Base-by-base conservation (phyloP, 2,113 vertebrate species). In the Coryphaenoides rupestris region DNA sequence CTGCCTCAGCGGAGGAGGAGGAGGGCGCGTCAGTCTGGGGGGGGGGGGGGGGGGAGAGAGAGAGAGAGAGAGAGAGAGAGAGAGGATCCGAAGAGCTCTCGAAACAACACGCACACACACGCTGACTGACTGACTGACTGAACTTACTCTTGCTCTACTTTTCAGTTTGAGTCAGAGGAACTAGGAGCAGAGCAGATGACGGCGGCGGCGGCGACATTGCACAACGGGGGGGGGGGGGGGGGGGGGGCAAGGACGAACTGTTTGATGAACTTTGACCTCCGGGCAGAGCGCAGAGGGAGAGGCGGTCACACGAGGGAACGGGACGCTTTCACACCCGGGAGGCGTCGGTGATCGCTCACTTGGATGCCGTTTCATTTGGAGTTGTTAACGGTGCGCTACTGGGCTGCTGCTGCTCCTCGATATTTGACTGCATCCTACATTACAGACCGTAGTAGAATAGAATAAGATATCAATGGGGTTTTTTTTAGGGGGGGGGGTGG, bases 231-330 rank as follows among this genome's bases (percentile, higher is more conserved):
- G n/a, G n/a, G n/a, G n/a, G n/a, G n/a, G n/a, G n/a, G n/a, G n/a
- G n/a, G n/a, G n/a, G n/a, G n/a, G 33, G 9, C 33, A 40, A 40
- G 33, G 55, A 72, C 33, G 63, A 84, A 68, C 59, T 81, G 59
- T 70, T 70, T 78, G 77, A 81, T 77, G 73, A 86, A 84, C 81
- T 89, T 86, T 82, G 75, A 75, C 84, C 75, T 22, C 73, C 66
- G 49, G 23, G 66, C 65, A 69, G n/a, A 66, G 49, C 21, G 53
- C 63, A 60, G 53, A 76, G 65, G 61, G 22, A 75, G 65, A 66
- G 22, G 54, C 70, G 58, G 62, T 64, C 46, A 24, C 4, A 65
- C n/a, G 55, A 46, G 61, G 49, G 54, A 23, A 76, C 73, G 72
- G 52, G 53, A 82, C 33, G 50, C 28, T 33, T 9, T 40, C 33